Evolutionary conservation across 2,888 invertebrate species (phyloP), one percentile per base, ranked within the genome.

Genomic region (Zygothrica quintamaculata): DNA sequence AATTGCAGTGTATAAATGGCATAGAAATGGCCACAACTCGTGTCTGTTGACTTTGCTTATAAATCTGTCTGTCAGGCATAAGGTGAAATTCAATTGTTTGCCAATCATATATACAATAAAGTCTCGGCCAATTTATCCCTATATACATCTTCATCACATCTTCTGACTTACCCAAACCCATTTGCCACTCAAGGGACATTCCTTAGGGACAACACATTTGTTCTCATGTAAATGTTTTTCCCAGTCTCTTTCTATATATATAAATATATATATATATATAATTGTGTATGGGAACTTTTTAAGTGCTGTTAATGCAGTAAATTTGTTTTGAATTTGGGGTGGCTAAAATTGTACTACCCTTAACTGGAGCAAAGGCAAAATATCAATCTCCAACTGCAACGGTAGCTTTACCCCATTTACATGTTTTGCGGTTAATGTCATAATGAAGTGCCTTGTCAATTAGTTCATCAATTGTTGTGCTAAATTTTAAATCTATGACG

Each of bases 401-500:
- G 34, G 16, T 31, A 7, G 42, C 52, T 40, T 3, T n/a, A n/a
- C 46, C 58, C 47, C 44, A 34, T 26, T 37, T 59, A 51, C 60
- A 56, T 66, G 65, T 59, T 73, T 65, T 74, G 76, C 66, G 77
- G 80, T 74, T 68, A 71, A 71, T 71, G 68, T 64, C 73, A 67
- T 65, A 84, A 82, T 82, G 76, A 84, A 84, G 74, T 76, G 76
- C 65, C 69, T 61, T 79, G 86, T 81, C 84, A 85, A 85, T 78
- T 76, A 80, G 68, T 62, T 72, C 78, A 80, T 80, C 78, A 80
- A 84, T 75, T 65, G 64, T 44, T 42, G 15, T 6, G 22, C 12
- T 13, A n/a, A n/a, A n/a, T n/a, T n/a, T n/a, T n/a, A n/a, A n/a
- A n/a, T n/a, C n/a, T n/a, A n/a, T n/a, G n/a, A n/a, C n/a, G n/a